A percentile compares a stretch with the other conserved stretches of the same genome.
These are phyloP conservation scores for Acinonyx jubatus DNA, from an alignment of 2,113 vertebrate genomes.

Conservation along the genomic window DNA sequence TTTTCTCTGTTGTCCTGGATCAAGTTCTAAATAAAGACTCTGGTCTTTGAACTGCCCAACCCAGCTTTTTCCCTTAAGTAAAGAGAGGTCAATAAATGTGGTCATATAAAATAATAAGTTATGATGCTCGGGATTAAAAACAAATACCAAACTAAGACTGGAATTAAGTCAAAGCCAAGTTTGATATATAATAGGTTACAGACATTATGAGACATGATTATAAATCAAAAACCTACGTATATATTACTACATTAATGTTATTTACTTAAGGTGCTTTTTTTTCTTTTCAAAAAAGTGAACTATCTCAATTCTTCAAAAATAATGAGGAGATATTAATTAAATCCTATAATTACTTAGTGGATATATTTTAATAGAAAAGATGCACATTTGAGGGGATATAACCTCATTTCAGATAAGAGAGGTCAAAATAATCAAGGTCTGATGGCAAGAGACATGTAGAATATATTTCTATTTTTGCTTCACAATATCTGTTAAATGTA, in stretches of 20 bases:
- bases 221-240: slow-evolving; percentile 42
- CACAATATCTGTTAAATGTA: not conserved
- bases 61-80: slow-evolving; percentile 49
- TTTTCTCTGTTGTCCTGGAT: not conserved
- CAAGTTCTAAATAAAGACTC: slow-evolving; percentile 51
- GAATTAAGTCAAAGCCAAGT: slow-evolving; percentile 67
- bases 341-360: slow-evolving; percentile 50
- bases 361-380: slow-evolving; percentile 52
- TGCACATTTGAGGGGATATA: slow-evolving; percentile 3
- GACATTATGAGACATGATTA: not conserved
- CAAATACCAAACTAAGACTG: slow-evolving; percentile 53
- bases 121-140: slow-evolving; percentile 53
- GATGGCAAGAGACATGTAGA: slow-evolving; percentile 25
- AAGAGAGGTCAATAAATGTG: slow-evolving; percentile 68
- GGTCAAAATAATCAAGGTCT: slow-evolving; percentile 63
- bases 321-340: slow-evolving; percentile 61
- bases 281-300: slow-evolving; percentile 1
- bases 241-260: slow-evolving; percentile 14
- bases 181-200: slow-evolving; percentile 52
- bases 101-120: slow-evolving; percentile 66
- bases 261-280: slow-evolving; percentile 46
- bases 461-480: slow-evolving; percentile 54
- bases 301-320: slow-evolving; percentile 1
- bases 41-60: slow-evolving; percentile 57
- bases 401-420: slow-evolving; percentile 53